A percentile compares a stretch with the other conserved stretches of the same genome.
phyloP scores from a whole-genome alignment of 2,888 invertebrate genomes.

The Drosophila borealis region DNA sequence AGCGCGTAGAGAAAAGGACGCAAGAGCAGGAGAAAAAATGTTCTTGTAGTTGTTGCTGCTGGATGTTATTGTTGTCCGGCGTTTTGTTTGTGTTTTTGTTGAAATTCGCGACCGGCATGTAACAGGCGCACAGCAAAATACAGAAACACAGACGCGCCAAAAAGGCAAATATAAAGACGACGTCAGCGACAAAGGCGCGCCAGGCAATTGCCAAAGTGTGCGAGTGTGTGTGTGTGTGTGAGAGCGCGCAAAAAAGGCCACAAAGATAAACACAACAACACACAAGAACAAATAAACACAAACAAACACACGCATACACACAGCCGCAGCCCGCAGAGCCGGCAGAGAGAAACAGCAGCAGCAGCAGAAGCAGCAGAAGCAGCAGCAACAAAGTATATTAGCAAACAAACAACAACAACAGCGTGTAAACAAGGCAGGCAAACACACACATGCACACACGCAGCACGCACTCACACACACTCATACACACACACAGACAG shows the following conservation, averaged over 20 bases:
- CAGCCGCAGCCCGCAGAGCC: conserved; percentile 23
- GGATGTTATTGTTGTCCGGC: conserved; percentile 20
- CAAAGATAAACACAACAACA: conserved; percentile 73
- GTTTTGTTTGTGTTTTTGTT: conserved; percentile 80
- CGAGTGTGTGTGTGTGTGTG: conserved; percentile 17
- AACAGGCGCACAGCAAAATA: conserved; percentile 75
- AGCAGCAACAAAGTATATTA: conserved; percentile 58
- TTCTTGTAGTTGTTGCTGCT: conserved; percentile 25
- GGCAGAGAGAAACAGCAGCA: conserved; percentile 35
- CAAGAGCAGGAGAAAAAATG: conserved; percentile 4
- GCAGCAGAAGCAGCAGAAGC: conserved; percentile 23
- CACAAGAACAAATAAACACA: conserved; percentile 50
- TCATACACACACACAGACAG: neutral
- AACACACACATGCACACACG: conserved; percentile 20
- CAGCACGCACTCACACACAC: conserved; percentile 5
- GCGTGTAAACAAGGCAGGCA: conserved; percentile 29
- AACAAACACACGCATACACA: conserved; percentile 30
- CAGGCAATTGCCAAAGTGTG: conserved; percentile 22
- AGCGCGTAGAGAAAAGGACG: conserved; percentile 35
- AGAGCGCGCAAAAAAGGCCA: conserved; percentile 60
- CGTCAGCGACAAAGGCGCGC: conserved; percentile 37
- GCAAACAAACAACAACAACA: conserved; percentile 63
- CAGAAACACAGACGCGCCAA: conserved; percentile 35
- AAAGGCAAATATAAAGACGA: conserved; percentile 46
- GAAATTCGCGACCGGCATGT: conserved; percentile 72